Base-by-base conservation (phyloP, 2,113 vertebrate genomes). In the Limanda limanda region DNA sequence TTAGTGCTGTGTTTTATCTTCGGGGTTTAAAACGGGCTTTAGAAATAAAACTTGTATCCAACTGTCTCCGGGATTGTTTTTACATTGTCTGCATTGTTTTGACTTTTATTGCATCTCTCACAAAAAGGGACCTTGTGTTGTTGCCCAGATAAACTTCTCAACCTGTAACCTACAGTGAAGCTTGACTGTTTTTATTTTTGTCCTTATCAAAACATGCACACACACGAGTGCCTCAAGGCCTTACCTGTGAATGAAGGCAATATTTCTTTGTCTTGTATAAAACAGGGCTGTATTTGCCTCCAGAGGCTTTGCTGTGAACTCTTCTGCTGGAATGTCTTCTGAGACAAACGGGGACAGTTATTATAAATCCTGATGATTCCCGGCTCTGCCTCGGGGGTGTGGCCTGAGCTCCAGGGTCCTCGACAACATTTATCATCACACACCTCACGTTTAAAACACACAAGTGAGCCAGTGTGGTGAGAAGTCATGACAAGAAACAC, bases 351-450 rank as follows among this genome's bases (percentile, higher is more conserved):
- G 54, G 79, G 75, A 66, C 79, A 79, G 76, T 89, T 91, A 86
- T 88, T 88, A 78, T 68, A 82, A 78, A 71, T 86, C 61, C 57
- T 86, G 77, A 81, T 82, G 76, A 67, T 82, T 84, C 87, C 80
- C 72, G 84, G 72, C 63, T 12, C 17, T 24, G 76, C 79, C 71
- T 71, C 18, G 24, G 86, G 82, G 80, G 88, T 69, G 56, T 27
- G 74, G 74, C 62, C 60, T 25, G 57, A 65, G 45, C 62, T 11
- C 47, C 4, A 68, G 71, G 64, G 83, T 69, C 69, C 47, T 60
- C 65, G 80, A 58, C 71, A 81, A 81, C 74, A 82, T 83, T 78
- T 58, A 73, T 75, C 64, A 62, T 66, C 72, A 62, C 14, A 47
- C 45, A 47, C 12, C 74, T 83, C 74, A 74, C 24, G 20, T 67